Percentiles rank a stretch among this genome's conserved stretches.
These are phyloP conservation scores for Chloroceryle amazona DNA, from an alignment of 2,797 vertebrate genomes.

Conservation along the genomic window DNA sequence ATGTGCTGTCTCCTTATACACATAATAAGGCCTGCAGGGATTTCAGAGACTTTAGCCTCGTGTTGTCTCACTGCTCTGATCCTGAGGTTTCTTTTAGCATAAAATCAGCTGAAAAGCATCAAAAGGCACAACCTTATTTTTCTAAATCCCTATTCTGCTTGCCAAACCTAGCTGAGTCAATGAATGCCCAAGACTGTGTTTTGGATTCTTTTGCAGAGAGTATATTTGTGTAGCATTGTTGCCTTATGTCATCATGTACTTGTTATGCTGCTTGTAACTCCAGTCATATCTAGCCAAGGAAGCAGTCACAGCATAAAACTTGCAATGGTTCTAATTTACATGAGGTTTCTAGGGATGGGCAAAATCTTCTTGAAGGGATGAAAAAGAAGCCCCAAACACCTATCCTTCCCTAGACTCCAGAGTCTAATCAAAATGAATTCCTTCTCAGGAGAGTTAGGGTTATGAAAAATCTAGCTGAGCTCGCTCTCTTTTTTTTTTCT, in stretches of 20 bases:
- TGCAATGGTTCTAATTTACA: not conserved
- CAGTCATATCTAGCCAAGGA: not conserved
- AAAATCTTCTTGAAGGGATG: not conserved
- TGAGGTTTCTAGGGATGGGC: not conserved
- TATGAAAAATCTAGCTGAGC: not conserved
- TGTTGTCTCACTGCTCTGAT: constrained; percentile 23
- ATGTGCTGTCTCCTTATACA: constrained; percentile 42
- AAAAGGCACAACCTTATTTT: constrained; percentile 36
- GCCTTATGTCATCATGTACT: not conserved
- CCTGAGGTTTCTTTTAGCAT: constrained; percentile 56
- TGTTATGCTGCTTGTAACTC: not conserved
- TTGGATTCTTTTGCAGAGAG: not conserved
- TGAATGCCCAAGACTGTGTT: not conserved
- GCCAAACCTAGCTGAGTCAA: constrained; percentile 7
- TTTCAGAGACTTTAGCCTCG: constrained; percentile 59
- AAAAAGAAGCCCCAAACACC: not conserved
- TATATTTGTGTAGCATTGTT: constrained; percentile 4
- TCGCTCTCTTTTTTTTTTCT: too few relatives aligned
- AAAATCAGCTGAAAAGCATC: constrained; percentile 34
- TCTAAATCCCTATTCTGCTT: constrained; percentile 14
- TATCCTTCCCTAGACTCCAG: not conserved
- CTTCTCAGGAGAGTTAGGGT: not conserved
- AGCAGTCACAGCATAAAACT: not conserved
- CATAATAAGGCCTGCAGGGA: constrained; percentile 59
- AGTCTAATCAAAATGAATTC: not conserved